These are phyloP conservation scores for Saguinus oedipus DNA, from an alignment of 2,797 vertebrate species.

Conservation along the genomic window DNA sequence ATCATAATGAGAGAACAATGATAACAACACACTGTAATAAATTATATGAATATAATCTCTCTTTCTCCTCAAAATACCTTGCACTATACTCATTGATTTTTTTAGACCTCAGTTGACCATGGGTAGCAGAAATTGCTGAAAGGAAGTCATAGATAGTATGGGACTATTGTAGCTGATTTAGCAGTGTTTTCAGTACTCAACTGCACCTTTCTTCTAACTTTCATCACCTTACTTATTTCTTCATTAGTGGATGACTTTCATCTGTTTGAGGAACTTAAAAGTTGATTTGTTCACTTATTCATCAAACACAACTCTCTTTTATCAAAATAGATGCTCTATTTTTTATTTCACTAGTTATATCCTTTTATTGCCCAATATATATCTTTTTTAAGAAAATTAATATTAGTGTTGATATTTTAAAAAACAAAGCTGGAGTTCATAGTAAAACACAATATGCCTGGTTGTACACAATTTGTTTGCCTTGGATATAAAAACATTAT, in stretches of 20 bases:
- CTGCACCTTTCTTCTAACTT: neutral
- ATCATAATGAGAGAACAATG: neutral
- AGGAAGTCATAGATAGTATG: neutral
- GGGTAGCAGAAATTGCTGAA: neutral
- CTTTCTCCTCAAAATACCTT: neutral
- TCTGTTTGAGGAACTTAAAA: neutral
- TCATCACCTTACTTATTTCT: neutral
- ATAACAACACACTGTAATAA: neutral
- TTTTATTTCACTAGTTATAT: neutral
- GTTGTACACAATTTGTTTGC: conserved; percentile 17
- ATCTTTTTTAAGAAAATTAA: conserved; percentile 13
- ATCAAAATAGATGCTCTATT: neutral
- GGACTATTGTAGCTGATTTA: neutral
- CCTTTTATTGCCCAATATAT: neutral
- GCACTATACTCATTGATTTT: neutral
- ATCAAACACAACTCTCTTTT: neutral
- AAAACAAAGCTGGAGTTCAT: neutral
- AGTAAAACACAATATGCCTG: neutral
- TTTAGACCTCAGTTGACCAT: neutral
- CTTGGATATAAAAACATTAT: conserved; percentile 12
- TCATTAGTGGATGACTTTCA: neutral
- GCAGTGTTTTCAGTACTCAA: neutral
- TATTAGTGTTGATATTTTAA: neutral
- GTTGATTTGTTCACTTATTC: neutral
- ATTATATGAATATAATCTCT: neutral